phyloP scores from a whole-genome alignment of 2,797 vertebrate species.

The Muscicapa comitata region DNA sequence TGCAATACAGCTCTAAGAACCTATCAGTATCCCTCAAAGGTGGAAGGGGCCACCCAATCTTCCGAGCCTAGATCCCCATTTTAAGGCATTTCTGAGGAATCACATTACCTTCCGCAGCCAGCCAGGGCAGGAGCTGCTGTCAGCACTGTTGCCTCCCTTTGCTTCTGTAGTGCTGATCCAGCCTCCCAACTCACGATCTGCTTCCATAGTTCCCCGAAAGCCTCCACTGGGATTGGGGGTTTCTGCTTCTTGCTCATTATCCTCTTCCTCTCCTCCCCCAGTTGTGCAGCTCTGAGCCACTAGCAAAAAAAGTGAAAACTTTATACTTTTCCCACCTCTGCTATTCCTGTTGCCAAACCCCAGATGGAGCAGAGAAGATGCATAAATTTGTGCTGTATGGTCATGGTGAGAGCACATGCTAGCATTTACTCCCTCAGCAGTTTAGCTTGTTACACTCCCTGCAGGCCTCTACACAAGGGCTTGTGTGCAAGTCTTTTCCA shows the following conservation, averaged over 20 bases:
- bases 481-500: neutral
- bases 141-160: conserved; percentile 73
- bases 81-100: neutral
- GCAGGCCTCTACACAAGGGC: neutral
- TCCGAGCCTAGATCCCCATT: neutral
- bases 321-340: neutral
- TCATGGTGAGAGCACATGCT: accelerated
- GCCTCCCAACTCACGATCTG: conserved; percentile 81
- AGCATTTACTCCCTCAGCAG: neutral
- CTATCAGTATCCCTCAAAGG: neutral
- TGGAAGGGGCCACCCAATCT: neutral
- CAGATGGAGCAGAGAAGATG: neutral
- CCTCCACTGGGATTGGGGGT: conserved; percentile 85
- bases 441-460: neutral
- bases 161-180: conserved; percentile 81
- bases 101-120: conserved; percentile 90
- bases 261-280: conserved; percentile 80
- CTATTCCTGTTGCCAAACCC: neutral
- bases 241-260: conserved; percentile 82
- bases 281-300: conserved; percentile 82
- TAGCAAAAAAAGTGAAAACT: conserved; percentile 53
- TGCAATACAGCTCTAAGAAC: neutral
- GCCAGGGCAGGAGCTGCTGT: conserved; percentile 92
- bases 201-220: conserved; percentile 91
- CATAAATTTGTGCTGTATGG: neutral